These are phyloP conservation scores for Parotia lawesii DNA, from an alignment of 2,113 vertebrate genomes.

Conservation along the genomic window DNA sequence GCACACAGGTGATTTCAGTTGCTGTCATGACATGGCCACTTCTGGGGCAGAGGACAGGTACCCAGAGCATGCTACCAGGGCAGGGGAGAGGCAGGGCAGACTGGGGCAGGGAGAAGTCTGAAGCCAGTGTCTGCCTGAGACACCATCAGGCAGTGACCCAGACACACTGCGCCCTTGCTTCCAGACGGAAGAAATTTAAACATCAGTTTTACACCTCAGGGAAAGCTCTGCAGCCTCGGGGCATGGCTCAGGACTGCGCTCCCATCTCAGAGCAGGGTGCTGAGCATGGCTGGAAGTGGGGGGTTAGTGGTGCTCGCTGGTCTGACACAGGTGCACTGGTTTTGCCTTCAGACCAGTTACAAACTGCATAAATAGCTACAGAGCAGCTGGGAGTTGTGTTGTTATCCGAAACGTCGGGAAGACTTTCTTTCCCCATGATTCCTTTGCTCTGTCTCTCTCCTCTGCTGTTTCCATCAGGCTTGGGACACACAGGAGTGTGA, in stretches of 20 bases:
- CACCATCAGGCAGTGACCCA: background rate
- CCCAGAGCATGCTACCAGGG: fast-evolving
- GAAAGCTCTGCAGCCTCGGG: background rate
- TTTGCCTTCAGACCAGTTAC: background rate
- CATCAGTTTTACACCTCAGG: background rate
- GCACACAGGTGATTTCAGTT: background rate
- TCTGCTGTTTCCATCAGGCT: background rate
- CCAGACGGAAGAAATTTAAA: background rate
- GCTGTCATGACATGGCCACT: background rate
- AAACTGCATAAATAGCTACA: background rate
- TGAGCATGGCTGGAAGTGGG: fast-evolving
- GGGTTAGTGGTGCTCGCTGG: fast-evolving
- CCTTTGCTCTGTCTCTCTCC: background rate
- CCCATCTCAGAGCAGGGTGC: background rate
- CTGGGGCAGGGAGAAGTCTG: background rate
- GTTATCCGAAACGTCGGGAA: background rate
- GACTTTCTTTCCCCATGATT: fast-evolving
- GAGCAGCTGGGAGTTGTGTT: background rate
- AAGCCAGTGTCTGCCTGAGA: background rate
- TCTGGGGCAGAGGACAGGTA: background rate
- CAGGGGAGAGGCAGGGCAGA: fast-evolving
- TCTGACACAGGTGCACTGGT: background rate
- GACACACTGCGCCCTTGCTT: background rate
- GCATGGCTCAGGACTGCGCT: background rate
- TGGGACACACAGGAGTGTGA: background rate